Percentiles rank a stretch among this genome's conserved stretches.
These are phyloP conservation scores for Sinohyriopsis cumingii DNA, from an alignment of 2,888 invertebrate species.

Conservation along the genomic window DNA sequence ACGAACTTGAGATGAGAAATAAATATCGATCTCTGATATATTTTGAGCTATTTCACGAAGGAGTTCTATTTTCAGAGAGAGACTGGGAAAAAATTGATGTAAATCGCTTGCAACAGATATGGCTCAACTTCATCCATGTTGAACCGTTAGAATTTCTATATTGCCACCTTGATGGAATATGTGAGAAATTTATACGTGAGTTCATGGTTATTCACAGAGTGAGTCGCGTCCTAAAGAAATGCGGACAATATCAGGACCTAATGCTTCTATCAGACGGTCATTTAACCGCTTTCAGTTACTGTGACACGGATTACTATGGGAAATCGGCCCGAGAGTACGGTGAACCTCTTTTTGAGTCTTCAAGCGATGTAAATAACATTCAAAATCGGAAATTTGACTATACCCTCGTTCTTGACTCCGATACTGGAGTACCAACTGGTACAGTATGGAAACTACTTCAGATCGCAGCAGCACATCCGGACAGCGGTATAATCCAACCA, in stretches of 20 bases:
- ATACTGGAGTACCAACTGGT: constrained; percentile 14
- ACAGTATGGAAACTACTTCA: constrained; percentile 12
- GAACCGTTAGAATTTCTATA: neutral
- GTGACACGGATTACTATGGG: constrained; percentile 16
- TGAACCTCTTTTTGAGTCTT: constrained; percentile 20
- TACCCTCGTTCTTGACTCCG: constrained; percentile 18
- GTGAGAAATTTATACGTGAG: constrained; percentile 5
- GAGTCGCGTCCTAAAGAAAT: constrained; percentile 24
- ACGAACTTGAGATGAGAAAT: constrained; percentile 15
- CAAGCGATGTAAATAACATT: constrained; percentile 19
- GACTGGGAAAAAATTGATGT: constrained; percentile 7
- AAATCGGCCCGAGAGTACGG: constrained; percentile 9
- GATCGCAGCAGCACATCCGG: constrained; percentile 22
- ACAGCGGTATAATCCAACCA: constrained; percentile 21
- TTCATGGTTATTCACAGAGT: constrained; percentile 32
- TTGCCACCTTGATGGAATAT: constrained; percentile 11
- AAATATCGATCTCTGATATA: constrained; percentile 15
- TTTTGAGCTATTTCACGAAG: constrained; percentile 10
- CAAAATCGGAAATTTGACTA: constrained; percentile 1
- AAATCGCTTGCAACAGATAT: constrained; percentile 9
- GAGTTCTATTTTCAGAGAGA: constrained; percentile 1
- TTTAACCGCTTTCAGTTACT: constrained; percentile 19
- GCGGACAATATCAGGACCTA: constrained; percentile 35
- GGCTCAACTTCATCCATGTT: constrained; percentile 10
- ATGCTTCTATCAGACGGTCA: constrained; percentile 27